These are phyloP conservation scores for Zelostemma sp. DNA, from an alignment of 1,140 invertebrate species.

Conservation along the genomic window DNA sequence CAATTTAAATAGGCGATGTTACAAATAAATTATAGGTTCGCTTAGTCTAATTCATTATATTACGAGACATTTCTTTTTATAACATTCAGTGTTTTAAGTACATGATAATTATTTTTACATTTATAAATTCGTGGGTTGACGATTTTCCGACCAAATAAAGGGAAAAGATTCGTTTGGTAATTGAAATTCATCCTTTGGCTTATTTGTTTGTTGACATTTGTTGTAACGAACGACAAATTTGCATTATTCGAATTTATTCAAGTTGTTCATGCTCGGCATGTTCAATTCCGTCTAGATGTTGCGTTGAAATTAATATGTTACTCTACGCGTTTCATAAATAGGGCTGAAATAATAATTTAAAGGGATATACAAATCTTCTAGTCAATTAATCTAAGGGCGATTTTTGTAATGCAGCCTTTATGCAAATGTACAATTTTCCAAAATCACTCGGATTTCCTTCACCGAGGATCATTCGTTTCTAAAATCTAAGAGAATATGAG, in stretches of 20 bases:
- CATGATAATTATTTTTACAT: background rate
- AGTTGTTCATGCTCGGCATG: conserved; percentile 14
- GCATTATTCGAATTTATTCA: no score
- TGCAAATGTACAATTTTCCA: conserved; percentile 4
- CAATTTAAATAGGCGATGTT: conserved; percentile 59
- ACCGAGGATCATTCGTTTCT: background rate
- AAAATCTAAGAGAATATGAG: no score
- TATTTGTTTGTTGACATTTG: background rate
- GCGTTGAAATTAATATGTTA: conserved; percentile 16
- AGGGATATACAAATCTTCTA: conserved; percentile 29
- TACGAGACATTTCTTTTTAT: conserved; percentile 17
- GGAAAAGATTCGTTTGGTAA: no score
- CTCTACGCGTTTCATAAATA: conserved; percentile 25
- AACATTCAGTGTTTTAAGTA: background rate
- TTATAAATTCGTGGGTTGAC: background rate
- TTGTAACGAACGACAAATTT: conserved; percentile 13
- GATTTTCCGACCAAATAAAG: no score
- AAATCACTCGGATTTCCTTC: background rate
- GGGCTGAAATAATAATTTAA: conserved; percentile 37
- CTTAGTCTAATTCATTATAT: conserved; percentile 46
- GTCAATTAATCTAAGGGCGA: conserved; percentile 18
- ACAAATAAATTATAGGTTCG: conserved; percentile 64
- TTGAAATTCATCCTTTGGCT: background rate
- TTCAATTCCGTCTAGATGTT: conserved; percentile 36
- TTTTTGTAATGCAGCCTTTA: conserved; percentile 28